Evolutionary conservation across 2,113 vertebrate genomes (phyloP).

Genomic region (Scomber scombrus): DNA sequence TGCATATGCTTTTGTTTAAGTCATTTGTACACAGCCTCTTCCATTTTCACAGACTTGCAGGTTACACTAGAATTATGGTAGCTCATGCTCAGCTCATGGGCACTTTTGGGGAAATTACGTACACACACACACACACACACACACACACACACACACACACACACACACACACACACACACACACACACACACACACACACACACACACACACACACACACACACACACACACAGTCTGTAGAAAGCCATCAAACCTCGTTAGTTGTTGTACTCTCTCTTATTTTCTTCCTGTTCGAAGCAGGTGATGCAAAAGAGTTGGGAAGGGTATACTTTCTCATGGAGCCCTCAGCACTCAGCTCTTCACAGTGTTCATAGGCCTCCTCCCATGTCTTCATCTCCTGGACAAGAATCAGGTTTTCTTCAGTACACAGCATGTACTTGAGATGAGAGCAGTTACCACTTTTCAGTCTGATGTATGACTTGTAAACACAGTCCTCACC

Average conservation of each 20-base stretch:
- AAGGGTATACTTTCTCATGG: background rate
- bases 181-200: background rate
- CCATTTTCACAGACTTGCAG: too few species aligned
- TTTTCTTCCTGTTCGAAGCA: background rate
- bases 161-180: too few species aligned
- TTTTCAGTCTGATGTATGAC: rapidly evolving
- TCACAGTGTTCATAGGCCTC: conserved; percentile 7
- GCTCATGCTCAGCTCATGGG: too few species aligned
- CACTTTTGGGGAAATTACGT: too few species aligned
- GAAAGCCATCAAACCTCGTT: conserved; percentile 1
- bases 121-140: too few species aligned
- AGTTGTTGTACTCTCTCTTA: rapidly evolving
- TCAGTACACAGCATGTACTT: background rate
- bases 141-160: too few species aligned
- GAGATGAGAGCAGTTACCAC: rapidly evolving
- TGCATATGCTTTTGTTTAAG: too few species aligned
- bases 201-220: too few species aligned
- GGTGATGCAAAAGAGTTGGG: background rate
- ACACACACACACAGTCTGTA: background rate
- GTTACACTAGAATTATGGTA: too few species aligned
- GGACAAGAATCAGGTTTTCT: background rate
- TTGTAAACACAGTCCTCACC: background rate
- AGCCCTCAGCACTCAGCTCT: background rate
- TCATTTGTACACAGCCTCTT: too few species aligned
- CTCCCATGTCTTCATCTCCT: conserved; percentile 18